Conservation (phyloP, 2,113 vertebrate species). For the Neomonachus schauinslandi region DNA sequence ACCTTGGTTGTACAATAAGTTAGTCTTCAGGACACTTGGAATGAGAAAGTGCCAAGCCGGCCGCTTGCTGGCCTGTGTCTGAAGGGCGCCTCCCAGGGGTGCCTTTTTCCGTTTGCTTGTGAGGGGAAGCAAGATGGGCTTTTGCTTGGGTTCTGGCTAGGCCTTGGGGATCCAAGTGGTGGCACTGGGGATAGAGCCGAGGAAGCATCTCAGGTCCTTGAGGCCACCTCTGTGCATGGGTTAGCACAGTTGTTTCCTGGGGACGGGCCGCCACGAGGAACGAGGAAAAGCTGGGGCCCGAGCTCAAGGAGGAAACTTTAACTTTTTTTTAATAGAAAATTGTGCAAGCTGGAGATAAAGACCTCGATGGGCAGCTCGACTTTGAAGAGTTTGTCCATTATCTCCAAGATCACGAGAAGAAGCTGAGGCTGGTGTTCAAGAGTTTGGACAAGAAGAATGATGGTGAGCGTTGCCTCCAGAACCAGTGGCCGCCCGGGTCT, state of each 20-base stretch:
- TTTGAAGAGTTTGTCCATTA: conserved; percentile 99
- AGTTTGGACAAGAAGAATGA: conserved; percentile 98
- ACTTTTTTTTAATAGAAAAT: conserved; percentile 91
- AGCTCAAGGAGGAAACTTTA: neutral
- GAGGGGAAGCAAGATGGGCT: neutral
- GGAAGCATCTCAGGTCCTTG: neutral
- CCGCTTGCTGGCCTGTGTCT: neutral
- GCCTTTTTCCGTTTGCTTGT: neutral
- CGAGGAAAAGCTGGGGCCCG: neutral
- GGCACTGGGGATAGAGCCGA: neutral
- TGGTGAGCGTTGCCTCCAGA: conserved; percentile 83
- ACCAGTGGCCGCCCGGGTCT: fast-evolving
- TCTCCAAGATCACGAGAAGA: conserved; percentile 97
- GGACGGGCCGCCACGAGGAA: neutral
- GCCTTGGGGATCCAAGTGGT: neutral
- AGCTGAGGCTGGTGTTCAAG: conserved; percentile 96
- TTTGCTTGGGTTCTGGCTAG: neutral
- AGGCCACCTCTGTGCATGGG: neutral
- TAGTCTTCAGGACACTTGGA: neutral
- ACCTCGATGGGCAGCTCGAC: conserved; percentile 96
- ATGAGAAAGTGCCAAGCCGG: neutral
- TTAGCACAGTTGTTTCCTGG: neutral
- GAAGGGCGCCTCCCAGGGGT: fast-evolving
- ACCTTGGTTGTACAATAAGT: neutral
- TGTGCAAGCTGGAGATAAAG: conserved; percentile 96